Base-by-base conservation (phyloP, 2,113 vertebrate species). In the Chloebia gouldiae region DNA sequence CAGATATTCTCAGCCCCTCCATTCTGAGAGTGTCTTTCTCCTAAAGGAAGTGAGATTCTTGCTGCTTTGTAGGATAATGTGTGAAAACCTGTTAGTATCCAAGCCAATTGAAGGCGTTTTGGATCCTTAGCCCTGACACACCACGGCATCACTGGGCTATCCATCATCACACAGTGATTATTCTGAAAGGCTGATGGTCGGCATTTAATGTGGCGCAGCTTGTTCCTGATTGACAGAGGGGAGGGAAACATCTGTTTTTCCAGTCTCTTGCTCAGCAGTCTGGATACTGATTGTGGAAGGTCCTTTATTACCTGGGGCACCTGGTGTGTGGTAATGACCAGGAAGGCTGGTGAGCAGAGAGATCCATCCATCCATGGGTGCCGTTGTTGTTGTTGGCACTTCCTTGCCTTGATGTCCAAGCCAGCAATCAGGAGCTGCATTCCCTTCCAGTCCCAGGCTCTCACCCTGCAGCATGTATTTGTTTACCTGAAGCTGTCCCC, bases 201-300 rank as follows among this genome's bases (percentile, higher is more conserved):
- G 40, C 78, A 4, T 81, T 93, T 78, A 47, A 91, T 68, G 88
- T 89, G 79, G 69, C 76, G 39, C 57, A 65, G 61, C 93, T 94
- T 75, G 90, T 83, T 96, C 37, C 75, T 83, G 77, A 88, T 60
- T 90, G 95, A 78, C 81, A 51, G 56, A 86, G 68, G 83, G 69
- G 85, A 92, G 49, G 75, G 70, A 90, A 68, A 73, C 49, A 68
- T 78, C 40, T 90, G 76, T 50, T 66, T 83, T 94, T 86, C 49
- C 65, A 86, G 57, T 44, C 37, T 68, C 35, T 90, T 57, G 85
- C 95, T 96, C 80, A 76, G 56, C 60, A 42, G 7, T 57, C n/a
- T 81, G 61, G 69, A n/a, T 66, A 23, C 4, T 69, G 65, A 68
- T 76, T 79, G 69, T 81, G 86, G 88, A 47, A 84, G 61, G 40